Percentiles rank a stretch among this genome's conserved stretches.
Conservation (phyloP, 2,888 invertebrate genomes). For the Agonopterix heracliana region DNA sequence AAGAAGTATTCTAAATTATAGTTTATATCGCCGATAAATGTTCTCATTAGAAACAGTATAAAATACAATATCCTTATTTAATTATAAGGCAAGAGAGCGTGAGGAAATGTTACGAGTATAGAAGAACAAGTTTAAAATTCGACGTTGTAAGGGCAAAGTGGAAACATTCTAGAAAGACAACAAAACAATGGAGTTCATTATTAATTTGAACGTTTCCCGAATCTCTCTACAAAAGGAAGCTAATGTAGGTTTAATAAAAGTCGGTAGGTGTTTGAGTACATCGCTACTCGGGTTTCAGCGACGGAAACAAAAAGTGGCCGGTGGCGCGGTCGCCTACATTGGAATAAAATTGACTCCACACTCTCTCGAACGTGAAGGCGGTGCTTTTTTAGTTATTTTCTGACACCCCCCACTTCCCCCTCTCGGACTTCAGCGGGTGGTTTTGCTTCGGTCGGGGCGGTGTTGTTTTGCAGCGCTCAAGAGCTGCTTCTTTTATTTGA, state of each 20-base stretch:
- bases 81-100: no score
- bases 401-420: constrained; percentile 36
- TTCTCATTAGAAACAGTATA: no score
- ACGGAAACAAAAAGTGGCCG: constrained; percentile 73
- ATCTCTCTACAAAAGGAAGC: constrained; percentile 16
- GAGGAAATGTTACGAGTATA: no score
- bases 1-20: no score
- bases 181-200: no score
- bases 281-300: constrained; percentile 69
- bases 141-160: no score
- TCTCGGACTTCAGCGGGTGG: constrained; percentile 73
- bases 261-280: constrained; percentile 72
- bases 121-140: no score
- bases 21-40: no score
- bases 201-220: not conserved
- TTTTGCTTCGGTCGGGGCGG: constrained; percentile 71
- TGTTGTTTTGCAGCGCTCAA: constrained; percentile 75
- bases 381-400: constrained; percentile 66
- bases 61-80: no score
- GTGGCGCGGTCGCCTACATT: constrained; percentile 74
- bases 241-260: constrained; percentile 65
- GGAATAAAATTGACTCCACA: constrained; percentile 77
- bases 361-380: constrained; percentile 74
- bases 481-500: constrained; percentile 74
- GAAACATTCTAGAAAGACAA: no score